Base-by-base conservation (phyloP, 2,888 invertebrate genomes). In the Phragmatobia fuliginosa region DNA sequence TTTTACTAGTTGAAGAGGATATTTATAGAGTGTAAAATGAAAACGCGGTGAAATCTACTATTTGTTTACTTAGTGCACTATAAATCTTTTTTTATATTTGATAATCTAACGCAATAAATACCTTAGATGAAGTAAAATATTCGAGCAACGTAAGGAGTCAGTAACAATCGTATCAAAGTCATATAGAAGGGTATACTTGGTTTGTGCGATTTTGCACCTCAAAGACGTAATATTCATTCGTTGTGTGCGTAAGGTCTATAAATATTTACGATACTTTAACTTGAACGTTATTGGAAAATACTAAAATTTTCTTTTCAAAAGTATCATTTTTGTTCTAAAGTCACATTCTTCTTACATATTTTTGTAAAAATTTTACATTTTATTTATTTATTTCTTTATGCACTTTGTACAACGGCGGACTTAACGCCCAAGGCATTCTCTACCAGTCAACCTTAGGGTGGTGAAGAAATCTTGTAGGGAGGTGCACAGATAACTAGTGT, bases 261-360 rank as follows among this genome's bases (percentile, higher is more conserved):
- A 89, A 90, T 90, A 90, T 90, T 90, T 89, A 90, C 81, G 89
- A 86, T 81, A 81, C 74, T 79, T 81, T 82, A 81, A 78, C 76
- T 75, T 69, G 38, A 64, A 62, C 73, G 72, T 75, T 84, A 85
- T 85, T 76, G 81, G 77, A 81, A 81, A 83, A 80, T 80, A 80
- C 75, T 80, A 78, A 80, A 84, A 73, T 67, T 62, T 33, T 61
- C 73, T 72, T 64, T 66, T 58, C 25, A 52, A 72, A 68, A 73
- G 67, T 56, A 76, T 69, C 60, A 32, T 62, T 73, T 58, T 65
- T 58, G 16, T 28, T 28, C 16, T 1, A 16, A 28, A 56, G 28
- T 28, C 1, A 56, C 14, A 28, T 56, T 56, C 0, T 2, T 16
- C 16, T 56, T 28, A 28, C 56, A 56, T 16, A 28, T 56, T 52